These are phyloP conservation scores for Hucho hucho DNA, from an alignment of 2,113 vertebrate genomes.

Conservation along the genomic window DNA sequence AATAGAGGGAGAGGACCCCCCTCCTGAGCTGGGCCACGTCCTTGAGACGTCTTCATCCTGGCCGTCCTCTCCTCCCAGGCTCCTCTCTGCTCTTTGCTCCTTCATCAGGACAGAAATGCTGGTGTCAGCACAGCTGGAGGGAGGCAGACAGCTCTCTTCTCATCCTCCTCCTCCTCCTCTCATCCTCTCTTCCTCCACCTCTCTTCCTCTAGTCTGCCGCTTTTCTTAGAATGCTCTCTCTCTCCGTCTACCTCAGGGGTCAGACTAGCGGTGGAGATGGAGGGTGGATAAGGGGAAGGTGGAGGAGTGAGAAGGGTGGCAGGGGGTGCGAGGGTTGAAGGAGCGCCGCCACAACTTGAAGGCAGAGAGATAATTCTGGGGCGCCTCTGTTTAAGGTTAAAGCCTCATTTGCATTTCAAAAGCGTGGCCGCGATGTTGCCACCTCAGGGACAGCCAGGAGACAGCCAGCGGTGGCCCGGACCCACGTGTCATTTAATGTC, in stretches of 20 bases:
- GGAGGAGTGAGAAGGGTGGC: neutral
- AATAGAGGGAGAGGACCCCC: constrained; percentile 55
- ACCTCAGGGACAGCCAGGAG: constrained; percentile 35
- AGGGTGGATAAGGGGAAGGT: neutral
- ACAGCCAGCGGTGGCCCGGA: constrained; percentile 47
- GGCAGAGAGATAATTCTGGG: constrained; percentile 53
- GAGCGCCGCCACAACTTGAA: constrained; percentile 51
- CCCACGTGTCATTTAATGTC: constrained; percentile 75
- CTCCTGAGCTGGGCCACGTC: constrained; percentile 39
- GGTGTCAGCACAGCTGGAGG: constrained; percentile 17
- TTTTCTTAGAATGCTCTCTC: neutral
- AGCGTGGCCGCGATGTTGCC: constrained; percentile 52
- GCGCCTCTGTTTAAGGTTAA: constrained; percentile 76
- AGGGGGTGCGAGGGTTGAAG: constrained; percentile 12
- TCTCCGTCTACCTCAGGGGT: constrained; percentile 56
- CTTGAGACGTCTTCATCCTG: constrained; percentile 79
- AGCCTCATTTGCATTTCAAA: constrained; percentile 81
- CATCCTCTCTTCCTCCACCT: constrained; percentile 36
- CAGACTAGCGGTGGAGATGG: constrained; percentile 36
- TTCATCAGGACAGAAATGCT: constrained; percentile 68
- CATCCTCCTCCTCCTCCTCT: constrained; percentile 35
- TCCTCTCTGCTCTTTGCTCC: constrained; percentile 36
- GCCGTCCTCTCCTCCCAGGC: constrained; percentile 38
- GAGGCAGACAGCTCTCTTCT: constrained; percentile 17
- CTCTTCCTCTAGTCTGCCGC: constrained; percentile 55